Evolutionary conservation across 2,797 vertebrate species (phyloP).

Genomic region (Gymnoscopelus microlampas): DNA sequence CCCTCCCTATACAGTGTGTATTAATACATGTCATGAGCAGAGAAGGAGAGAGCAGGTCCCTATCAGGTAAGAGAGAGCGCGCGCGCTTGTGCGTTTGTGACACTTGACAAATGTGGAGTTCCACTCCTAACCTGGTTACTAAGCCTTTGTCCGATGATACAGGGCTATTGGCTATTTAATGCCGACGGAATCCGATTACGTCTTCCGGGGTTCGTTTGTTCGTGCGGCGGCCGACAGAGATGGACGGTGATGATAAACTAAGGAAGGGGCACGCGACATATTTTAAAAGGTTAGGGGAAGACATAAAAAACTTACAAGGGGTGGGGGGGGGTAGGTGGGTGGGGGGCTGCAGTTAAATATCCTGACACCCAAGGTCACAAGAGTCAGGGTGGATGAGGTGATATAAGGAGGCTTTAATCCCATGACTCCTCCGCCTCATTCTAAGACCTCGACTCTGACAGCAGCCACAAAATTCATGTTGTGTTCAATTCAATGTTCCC

Average conservation of each 20-base stretch:
- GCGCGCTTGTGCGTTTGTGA: slow-evolving; percentile 55
- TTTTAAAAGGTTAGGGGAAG: slow-evolving; percentile 76
- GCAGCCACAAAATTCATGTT: slow-evolving; percentile 32
- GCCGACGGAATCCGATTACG: slow-evolving; percentile 80
- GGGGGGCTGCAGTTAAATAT: slow-evolving; percentile 53
- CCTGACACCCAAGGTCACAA: slow-evolving; percentile 60
- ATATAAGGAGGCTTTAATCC: slow-evolving; percentile 39
- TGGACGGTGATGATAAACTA: slow-evolving; percentile 75
- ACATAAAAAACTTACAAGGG: slow-evolving; percentile 69
- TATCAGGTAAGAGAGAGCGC: slow-evolving; percentile 31
- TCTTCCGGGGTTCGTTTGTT: slow-evolving; percentile 51
- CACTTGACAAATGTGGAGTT: slow-evolving; percentile 79
- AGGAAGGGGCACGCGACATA: slow-evolving; percentile 56
- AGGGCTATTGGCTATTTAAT: slow-evolving; percentile 78
- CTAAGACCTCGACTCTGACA: slow-evolving; percentile 26
- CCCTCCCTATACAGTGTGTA: slow-evolving; percentile 34
- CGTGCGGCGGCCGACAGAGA: slow-evolving; percentile 73
- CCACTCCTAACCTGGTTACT: slow-evolving; percentile 78
- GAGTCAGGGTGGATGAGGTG: slow-evolving; percentile 53
- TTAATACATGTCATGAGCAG: slow-evolving; percentile 40
- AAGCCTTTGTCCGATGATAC: slow-evolving; percentile 66
- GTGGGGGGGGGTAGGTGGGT: slow-evolving; percentile 20
- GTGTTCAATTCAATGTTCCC: slow-evolving; percentile 16
- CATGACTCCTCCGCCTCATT: slow-evolving; percentile 13
- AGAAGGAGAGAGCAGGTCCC: slow-evolving; percentile 43